Base-by-base conservation (phyloP, 2,797 vertebrate genomes). In the Buphagus erythrorhynchus region DNA sequence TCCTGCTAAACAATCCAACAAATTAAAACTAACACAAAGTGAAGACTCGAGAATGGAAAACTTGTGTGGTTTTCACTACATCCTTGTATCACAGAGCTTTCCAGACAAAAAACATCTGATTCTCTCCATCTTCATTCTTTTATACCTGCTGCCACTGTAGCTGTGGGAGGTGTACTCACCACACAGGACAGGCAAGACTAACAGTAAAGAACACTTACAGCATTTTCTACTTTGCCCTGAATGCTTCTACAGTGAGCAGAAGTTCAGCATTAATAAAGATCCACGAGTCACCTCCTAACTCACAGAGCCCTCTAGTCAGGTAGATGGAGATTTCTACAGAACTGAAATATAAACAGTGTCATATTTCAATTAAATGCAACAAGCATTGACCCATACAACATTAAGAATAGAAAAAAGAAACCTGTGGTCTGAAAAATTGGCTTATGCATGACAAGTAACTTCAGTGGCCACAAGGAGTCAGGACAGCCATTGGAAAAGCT, bases 381-480 rank as follows among this genome's bases (percentile, higher is more conserved):
- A 49, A 48, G 4, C 5, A 43, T 7, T 14, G 22, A 46, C 19
- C 18, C 13, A 28, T 12, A 28, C 3, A 42, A 33, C 29, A 35
- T 18, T 35, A 36, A 21, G 26, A 63, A 63, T 0, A 28, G 22
- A 7, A 45, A 54, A n/a, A 40, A 67, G 62, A 74, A 62, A 4
- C 3, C 11, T 2, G 1, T n/a, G 14, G 33, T 55, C 17, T 78
- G 49, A 82, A 85, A 72, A 51, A 26, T 4, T 5, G 13, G 10
- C 7, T 48, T n/a, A 7, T 9, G 6, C 11, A 3, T 18, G 38
- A 24, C 35, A 29, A 67, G 22, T 72, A 51, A 55, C 68, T 72
- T 43, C 9, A 69, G 42, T 8, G 85, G 67, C 96, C 96, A 96
- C 91, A 78, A 94, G 96, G 96, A 96, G 95, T 90, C 96, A 96